Conservation (phyloP, 2,888 invertebrate genomes). For the Clanis bilineata region DNA sequence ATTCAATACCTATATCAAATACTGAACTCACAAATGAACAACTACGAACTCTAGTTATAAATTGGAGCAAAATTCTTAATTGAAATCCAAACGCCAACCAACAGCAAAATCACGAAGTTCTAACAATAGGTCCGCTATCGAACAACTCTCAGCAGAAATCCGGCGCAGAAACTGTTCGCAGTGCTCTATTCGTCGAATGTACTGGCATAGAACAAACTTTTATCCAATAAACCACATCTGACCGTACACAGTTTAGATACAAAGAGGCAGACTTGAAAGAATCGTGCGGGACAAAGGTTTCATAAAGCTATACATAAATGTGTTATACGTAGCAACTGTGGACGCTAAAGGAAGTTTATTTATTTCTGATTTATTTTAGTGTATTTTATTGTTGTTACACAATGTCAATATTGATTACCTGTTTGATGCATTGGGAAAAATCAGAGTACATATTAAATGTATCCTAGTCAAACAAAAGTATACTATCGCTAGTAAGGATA, state of each 20-base stretch:
- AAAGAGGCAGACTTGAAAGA: slow-evolving; percentile 27
- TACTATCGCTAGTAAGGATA: too few species aligned
- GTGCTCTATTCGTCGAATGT: background rate
- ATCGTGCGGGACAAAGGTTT: slow-evolving; percentile 37
- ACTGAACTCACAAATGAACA: too few species aligned
- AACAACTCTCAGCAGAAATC: background rate
- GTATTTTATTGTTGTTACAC: too few species aligned
- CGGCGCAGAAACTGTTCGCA: background rate
- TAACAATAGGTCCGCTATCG: background rate
- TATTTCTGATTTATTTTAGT: too few species aligned
- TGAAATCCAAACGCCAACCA: background rate
- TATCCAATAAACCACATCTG: slow-evolving; percentile 19
- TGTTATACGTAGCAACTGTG: background rate
- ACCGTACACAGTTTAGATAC: slow-evolving; percentile 19
- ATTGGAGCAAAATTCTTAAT: background rate
- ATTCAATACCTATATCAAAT: too few species aligned
- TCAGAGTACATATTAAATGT: too few species aligned
- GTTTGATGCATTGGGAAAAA: too few species aligned
- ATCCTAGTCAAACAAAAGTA: too few species aligned
- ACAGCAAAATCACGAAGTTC: background rate
- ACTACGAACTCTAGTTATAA: background rate
- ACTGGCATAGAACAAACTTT: slow-evolving; percentile 16
- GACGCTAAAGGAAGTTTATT: too few species aligned
- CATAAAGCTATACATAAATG: background rate
- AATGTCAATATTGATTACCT: too few species aligned